phyloP scores from a whole-genome alignment of 2,888 invertebrate species.

The Pharmacophagus antenor region DNA sequence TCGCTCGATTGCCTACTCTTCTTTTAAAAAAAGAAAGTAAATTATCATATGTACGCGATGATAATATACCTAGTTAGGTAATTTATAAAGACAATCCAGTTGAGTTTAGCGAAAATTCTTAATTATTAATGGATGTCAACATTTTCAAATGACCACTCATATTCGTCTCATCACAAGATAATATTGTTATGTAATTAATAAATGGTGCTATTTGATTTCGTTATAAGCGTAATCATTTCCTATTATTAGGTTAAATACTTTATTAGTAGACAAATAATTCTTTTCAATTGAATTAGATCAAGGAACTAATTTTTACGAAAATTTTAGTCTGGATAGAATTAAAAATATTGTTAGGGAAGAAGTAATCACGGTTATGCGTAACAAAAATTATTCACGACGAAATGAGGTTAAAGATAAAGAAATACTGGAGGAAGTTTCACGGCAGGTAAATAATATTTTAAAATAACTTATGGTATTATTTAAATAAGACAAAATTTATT shows the following conservation, averaged over 20 bases:
- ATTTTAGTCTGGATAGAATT: conserved; percentile 48
- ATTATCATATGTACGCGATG: too few species aligned
- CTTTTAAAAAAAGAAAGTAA: too few species aligned
- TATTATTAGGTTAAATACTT: not conserved
- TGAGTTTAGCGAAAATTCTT: too few species aligned
- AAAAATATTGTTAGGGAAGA: conserved; percentile 49
- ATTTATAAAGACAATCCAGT: too few species aligned
- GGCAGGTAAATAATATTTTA: conserved; percentile 43
- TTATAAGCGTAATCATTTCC: too few species aligned
- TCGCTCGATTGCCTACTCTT: too few species aligned
- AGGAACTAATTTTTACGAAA: not conserved
- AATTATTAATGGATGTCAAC: too few species aligned
- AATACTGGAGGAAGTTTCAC: conserved; percentile 50
- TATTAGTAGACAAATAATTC: not conserved
- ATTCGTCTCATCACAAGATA: too few species aligned
- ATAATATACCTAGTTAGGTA: too few species aligned
- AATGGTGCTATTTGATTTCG: too few species aligned
- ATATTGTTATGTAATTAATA: too few species aligned
- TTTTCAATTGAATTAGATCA: not conserved
- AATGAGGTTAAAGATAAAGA: conserved; percentile 34
- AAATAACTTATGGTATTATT: not conserved
- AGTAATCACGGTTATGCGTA: conserved; percentile 42
- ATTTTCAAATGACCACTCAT: too few species aligned
- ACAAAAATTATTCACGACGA: conserved; percentile 33
- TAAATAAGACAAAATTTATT: not conserved